A percentile compares a stretch with the other conserved stretches of the same genome.
Evolutionary conservation across 2,113 vertebrate species (phyloP).

Genomic region (Cnemophilus loriae): DNA sequence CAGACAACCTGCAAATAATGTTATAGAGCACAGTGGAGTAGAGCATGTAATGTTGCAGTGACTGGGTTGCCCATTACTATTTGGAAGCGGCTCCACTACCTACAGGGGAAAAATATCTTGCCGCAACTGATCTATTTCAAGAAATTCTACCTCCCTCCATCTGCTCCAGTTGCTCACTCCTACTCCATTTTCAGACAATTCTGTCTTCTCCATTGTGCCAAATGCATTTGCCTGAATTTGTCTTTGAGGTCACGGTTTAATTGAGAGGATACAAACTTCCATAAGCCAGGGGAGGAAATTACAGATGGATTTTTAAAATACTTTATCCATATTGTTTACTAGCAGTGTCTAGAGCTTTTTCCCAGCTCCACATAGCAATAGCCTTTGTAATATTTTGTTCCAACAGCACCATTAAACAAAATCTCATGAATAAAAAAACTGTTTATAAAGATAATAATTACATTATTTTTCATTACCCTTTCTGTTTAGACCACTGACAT

Average conservation of each 20-base stretch:
- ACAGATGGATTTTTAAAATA: background rate
- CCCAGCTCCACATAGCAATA: background rate
- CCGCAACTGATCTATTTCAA: background rate
- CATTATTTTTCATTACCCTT: background rate
- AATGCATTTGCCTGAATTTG: background rate
- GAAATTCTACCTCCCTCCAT: conserved; percentile 11
- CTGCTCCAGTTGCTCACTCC: conserved; percentile 11
- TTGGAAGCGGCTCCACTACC: background rate
- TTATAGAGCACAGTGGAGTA: background rate
- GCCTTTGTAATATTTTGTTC: background rate
- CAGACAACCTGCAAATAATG: background rate
- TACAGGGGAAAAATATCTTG: background rate
- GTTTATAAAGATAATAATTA: background rate
- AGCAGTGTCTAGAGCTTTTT: background rate
- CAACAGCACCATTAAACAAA: background rate
- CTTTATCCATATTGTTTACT: background rate
- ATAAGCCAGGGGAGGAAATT: background rate
- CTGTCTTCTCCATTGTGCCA: background rate
- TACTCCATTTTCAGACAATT: background rate
- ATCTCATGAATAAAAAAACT: background rate
- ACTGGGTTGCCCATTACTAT: background rate
- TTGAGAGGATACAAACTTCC: background rate
- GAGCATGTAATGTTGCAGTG: background rate
- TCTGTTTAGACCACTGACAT: background rate
- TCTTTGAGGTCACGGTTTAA: background rate